Evolutionary conservation across 2,888 invertebrate species (phyloP).

Genomic region (Gastracanthus pulcherrimus): DNA sequence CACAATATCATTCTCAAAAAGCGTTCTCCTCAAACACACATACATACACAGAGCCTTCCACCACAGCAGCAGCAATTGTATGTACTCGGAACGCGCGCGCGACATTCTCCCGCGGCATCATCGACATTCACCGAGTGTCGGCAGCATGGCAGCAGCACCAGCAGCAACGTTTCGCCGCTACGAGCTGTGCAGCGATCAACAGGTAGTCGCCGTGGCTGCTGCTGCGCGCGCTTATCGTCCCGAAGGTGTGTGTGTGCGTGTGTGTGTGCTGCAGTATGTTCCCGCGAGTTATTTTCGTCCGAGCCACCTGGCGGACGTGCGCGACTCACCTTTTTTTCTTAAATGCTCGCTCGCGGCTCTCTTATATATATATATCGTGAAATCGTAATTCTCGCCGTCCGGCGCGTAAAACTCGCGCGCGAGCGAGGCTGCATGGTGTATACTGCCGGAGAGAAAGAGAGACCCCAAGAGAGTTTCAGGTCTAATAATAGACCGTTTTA

Average conservation of each 20-base stretch:
- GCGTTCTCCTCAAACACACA: not conserved
- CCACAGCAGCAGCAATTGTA: not conserved
- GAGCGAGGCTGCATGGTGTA: too few relatives aligned
- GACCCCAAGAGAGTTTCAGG: slow-evolving; percentile 11
- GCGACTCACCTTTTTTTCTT: not conserved
- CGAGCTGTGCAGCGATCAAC: slow-evolving; percentile 17
- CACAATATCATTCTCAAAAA: too few relatives aligned
- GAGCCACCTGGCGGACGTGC: slow-evolving; percentile 44
- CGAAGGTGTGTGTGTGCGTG: too few relatives aligned
- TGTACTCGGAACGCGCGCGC: not conserved
- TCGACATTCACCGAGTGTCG: slow-evolving; percentile 24
- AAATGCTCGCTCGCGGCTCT: not conserved
- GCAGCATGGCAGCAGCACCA: not conserved
- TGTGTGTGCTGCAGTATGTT: slow-evolving; percentile 35
- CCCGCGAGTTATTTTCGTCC: slow-evolving; percentile 42
- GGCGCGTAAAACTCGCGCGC: slow-evolving; percentile 10
- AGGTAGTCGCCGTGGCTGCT: slow-evolving; percentile 21
- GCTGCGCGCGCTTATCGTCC: slow-evolving; percentile 26
- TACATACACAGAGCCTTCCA: not conserved
- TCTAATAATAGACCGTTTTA: slow-evolving; percentile 32
- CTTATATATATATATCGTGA: slow-evolving; percentile 13
- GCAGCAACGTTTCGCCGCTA: not conserved
- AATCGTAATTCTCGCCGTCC: slow-evolving; percentile 38
- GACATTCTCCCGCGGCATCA: slow-evolving; percentile 6
- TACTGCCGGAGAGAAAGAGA: too few relatives aligned